phyloP scores from a whole-genome alignment of 2,797 vertebrate genomes.

The Trematomus bernacchii region DNA sequence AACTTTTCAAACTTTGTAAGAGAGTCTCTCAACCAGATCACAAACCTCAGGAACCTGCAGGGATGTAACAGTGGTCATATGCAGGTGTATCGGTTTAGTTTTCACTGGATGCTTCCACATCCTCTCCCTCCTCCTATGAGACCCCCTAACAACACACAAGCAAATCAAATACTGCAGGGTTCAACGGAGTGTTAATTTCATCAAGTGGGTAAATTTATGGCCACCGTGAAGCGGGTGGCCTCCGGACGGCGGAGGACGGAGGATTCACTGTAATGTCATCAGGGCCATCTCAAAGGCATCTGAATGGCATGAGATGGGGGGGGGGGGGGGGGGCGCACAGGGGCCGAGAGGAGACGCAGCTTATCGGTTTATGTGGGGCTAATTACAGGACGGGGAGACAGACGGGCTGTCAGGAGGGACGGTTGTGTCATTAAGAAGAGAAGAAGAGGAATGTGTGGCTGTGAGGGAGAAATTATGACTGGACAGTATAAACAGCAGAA shows the following conservation, averaged over 20 bases:
- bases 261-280: conserved; percentile 58
- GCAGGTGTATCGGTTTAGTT: neutral
- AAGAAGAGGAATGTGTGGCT: conserved; percentile 40
- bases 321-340: conserved; percentile 11
- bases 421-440: conserved; percentile 69
- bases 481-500: conserved; percentile 61
- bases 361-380: conserved; percentile 65
- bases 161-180: conserved; percentile 57
- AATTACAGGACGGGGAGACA: conserved; percentile 71
- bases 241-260: conserved; percentile 29
- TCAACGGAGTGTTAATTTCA: conserved; percentile 75
- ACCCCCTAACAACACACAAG: conserved; percentile 46
- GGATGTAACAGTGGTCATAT: neutral
- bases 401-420: conserved; percentile 51
- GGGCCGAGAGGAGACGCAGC: conserved; percentile 44
- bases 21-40: neutral
- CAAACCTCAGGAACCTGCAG: neutral
- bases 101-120: conserved; percentile 22
- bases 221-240: conserved; percentile 44
- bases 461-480: conserved; percentile 45
- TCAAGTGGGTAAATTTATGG: conserved; percentile 72
- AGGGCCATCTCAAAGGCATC: conserved; percentile 55
- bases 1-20: neutral
- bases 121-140: conserved; percentile 11
- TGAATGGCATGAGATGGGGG: conserved; percentile 40